Evolutionary conservation across 2,113 vertebrate species (phyloP).

Genomic region (Podocnemis expansa): DNA sequence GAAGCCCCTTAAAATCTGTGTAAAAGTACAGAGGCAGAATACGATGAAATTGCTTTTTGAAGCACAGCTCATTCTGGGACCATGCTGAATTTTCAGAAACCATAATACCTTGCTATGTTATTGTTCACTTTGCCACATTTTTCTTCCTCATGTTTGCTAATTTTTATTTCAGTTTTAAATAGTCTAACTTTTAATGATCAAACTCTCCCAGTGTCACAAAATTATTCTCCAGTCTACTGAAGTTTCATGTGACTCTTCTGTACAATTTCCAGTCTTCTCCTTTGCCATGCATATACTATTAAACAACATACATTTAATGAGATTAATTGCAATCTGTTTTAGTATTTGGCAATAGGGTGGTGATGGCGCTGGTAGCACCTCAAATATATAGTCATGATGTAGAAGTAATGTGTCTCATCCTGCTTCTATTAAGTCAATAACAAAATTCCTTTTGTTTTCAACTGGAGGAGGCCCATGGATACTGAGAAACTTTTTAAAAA

Average conservation of each 20-base stretch:
- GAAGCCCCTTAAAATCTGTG: background rate
- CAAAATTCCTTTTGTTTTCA: constrained; percentile 9
- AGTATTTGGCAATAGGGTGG: background rate
- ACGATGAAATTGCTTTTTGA: background rate
- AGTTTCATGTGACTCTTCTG: background rate
- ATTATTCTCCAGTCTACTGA: background rate
- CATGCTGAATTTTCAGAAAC: background rate
- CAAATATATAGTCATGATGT: constrained; percentile 18
- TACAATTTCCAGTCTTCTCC: constrained; percentile 11
- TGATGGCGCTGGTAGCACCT: background rate
- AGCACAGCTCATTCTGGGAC: background rate
- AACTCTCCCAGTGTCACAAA: background rate
- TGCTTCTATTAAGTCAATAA: background rate
- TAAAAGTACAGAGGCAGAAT: background rate
- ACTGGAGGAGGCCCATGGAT: background rate
- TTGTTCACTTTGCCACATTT: background rate
- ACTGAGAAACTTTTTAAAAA: background rate
- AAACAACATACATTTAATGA: constrained; percentile 1
- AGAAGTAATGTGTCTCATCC: constrained; percentile 5
- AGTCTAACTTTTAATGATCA: background rate
- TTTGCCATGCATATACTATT: constrained; percentile 28
- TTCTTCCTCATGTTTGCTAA: background rate
- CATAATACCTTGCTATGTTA: background rate
- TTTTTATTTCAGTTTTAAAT: background rate
- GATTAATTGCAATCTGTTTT: background rate